Conservation (phyloP, 92 coral and sea anemone genomes). For the Isaurus tuberculatus region DNA sequence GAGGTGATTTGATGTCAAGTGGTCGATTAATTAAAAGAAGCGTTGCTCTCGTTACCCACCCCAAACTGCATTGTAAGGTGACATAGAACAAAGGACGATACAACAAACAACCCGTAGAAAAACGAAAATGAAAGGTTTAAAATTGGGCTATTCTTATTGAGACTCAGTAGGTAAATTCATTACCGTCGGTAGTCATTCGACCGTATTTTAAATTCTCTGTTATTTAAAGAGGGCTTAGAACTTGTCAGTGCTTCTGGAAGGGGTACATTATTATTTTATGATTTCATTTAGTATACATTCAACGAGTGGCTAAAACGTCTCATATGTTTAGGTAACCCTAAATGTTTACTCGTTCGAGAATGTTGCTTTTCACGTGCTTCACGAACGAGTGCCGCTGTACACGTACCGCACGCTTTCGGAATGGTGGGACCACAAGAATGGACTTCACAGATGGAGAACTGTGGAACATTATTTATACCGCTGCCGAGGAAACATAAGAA, state of each 20-base stretch:
- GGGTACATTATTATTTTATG: background rate
- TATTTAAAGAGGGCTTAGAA: background rate
- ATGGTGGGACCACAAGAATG: conserved; percentile 98
- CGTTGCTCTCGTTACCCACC: no score
- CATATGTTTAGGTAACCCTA: conserved; percentile 73
- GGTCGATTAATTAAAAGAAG: no score
- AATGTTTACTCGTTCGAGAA: conserved; percentile 93
- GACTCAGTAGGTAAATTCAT: no score
- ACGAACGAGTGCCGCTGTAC: conserved; percentile 93
- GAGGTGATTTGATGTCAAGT: no score
- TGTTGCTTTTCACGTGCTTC: conserved; percentile 93
- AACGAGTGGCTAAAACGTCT: background rate
- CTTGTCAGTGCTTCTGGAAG: background rate
- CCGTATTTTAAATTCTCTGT: background rate
- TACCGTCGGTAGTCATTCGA: no score
- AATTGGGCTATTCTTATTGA: no score
- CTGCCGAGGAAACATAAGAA: conserved; percentile 86
- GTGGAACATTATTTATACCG: conserved; percentile 93
- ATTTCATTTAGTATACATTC: background rate
- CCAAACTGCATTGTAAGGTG: no score
- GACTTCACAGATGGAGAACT: conserved; percentile 91
- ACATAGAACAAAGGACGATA: no score
- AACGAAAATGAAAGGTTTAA: no score
- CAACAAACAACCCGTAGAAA: no score
- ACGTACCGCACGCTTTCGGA: conserved; percentile 85